Conservation (phyloP, 2,113 vertebrate genomes). For the Lamprotornis superbus region DNA sequence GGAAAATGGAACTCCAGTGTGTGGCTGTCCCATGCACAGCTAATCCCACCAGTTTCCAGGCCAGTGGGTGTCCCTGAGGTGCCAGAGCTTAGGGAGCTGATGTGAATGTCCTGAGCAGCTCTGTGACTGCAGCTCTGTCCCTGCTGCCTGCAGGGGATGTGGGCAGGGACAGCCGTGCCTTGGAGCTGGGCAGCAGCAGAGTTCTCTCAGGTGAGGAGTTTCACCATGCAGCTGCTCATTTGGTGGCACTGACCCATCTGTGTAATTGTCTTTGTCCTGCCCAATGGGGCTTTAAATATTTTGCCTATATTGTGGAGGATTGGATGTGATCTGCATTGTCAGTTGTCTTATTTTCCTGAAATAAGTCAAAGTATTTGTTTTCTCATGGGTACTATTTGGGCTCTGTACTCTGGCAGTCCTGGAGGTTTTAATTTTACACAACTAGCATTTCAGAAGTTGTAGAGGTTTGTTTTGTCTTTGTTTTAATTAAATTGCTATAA, state of each 20-base stretch:
- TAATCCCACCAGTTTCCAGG: not conserved
- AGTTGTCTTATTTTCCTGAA: not conserved
- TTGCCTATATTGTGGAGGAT: not conserved
- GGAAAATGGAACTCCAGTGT: rapidly evolving
- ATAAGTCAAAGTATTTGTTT: not conserved
- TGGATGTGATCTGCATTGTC: not conserved
- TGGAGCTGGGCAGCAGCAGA: not conserved
- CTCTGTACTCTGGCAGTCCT: not conserved
- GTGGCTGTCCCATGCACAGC: not conserved
- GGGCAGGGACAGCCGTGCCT: not conserved
- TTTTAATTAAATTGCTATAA: constrained; percentile 55
- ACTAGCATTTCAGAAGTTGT: not conserved
- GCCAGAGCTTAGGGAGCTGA: not conserved
- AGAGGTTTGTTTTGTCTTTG: constrained; percentile 29
- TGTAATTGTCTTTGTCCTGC: not conserved
- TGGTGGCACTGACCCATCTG: not conserved
- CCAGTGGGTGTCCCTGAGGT: not conserved
- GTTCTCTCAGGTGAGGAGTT: not conserved
- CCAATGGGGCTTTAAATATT: not conserved
- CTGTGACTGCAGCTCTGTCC: not conserved
- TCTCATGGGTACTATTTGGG: not conserved
- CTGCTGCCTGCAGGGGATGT: not conserved
- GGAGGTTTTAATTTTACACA: constrained; percentile 10
- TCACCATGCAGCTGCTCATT: rapidly evolving
- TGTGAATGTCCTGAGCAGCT: not conserved